Percentiles rank a stretch among this genome's conserved stretches.
phyloP scores from a whole-genome alignment of 1,140 invertebrate species.

The Hypothenemus hampei region DNA sequence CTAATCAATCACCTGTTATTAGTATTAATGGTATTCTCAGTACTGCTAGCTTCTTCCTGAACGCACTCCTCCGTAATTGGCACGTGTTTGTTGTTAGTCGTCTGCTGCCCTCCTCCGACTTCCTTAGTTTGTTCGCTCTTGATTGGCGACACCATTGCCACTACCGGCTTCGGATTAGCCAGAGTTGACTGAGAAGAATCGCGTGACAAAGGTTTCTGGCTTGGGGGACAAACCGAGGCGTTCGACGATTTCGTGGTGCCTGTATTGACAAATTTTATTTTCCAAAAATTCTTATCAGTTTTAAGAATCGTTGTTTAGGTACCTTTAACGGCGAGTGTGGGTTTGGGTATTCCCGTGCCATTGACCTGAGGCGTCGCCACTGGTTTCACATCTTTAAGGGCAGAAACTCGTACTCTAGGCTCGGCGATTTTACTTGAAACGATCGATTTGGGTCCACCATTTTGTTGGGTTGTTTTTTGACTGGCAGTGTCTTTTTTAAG shows the following conservation, averaged over 20 bases:
- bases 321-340: constrained; percentile 84
- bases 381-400: constrained; percentile 23
- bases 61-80: too few species aligned
- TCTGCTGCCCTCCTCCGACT: too few species aligned
- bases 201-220: constrained; percentile 27
- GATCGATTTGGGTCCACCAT: constrained; percentile 36
- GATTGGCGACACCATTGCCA: constrained; percentile 74
- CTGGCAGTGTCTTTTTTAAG: constrained; percentile 35
- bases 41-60: too few species aligned
- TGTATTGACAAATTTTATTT: constrained; percentile 25
- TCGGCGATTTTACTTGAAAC: constrained; percentile 40
- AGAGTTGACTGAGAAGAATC: constrained; percentile 38
- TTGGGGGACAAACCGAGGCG: not conserved
- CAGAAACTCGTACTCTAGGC: constrained; percentile 38
- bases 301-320: constrained; percentile 38
- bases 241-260: constrained; percentile 25
- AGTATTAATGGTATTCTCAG: too few species aligned
- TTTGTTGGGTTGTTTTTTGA: constrained; percentile 44
- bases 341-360: constrained; percentile 79
- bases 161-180: constrained; percentile 50
- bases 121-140: constrained; percentile 39
- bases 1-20: too few species aligned
- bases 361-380: constrained; percentile 16
- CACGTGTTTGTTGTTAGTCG: too few species aligned
- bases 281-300: constrained; percentile 11